Percentiles rank a stretch among this genome's conserved stretches.
Conservation (phyloP, 1,140 invertebrate species). For the Thereuonema tuberculata region DNA sequence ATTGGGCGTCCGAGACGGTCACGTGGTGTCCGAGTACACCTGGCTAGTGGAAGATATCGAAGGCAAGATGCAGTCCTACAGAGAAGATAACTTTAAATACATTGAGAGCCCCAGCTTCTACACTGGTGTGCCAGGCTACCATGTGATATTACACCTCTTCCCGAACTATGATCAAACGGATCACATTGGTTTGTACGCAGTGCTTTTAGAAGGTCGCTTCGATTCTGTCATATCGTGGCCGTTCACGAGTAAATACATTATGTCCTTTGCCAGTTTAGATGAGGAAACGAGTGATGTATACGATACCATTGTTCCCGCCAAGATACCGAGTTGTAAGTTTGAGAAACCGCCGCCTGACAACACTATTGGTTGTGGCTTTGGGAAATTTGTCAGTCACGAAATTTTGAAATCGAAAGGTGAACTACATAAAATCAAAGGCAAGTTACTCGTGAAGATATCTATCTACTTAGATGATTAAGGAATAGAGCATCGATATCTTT, state of each 20-base stretch:
- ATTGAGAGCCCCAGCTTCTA: constrained; percentile 9
- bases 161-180: constrained; percentile 5
- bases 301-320: neutral
- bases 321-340: neutral
- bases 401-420: neutral
- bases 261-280: neutral
- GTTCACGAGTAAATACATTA: constrained; percentile 8
- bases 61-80: constrained; percentile 2
- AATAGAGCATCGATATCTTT: too few species aligned
- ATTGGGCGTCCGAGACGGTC: constrained; percentile 4
- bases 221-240: constrained; percentile 7
- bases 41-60: constrained; percentile 4
- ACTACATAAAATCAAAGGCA: neutral
- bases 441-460: constrained; percentile 1
- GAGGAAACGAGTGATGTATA: constrained; percentile 5
- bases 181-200: constrained; percentile 1
- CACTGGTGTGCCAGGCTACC: constrained; percentile 4
- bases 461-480: constrained; percentile 4
- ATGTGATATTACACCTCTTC: constrained; percentile 7
- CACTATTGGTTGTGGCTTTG: constrained; percentile 9
- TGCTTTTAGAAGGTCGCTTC: constrained; percentile 4
- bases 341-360: constrained; percentile 2
- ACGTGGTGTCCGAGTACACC: constrained; percentile 6
- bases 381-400: neutral
- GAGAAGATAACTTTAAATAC: constrained; percentile 2